Evolutionary conservation across 2,113 vertebrate species (phyloP).

Genomic region (Prochilodus magdalenae): DNA sequence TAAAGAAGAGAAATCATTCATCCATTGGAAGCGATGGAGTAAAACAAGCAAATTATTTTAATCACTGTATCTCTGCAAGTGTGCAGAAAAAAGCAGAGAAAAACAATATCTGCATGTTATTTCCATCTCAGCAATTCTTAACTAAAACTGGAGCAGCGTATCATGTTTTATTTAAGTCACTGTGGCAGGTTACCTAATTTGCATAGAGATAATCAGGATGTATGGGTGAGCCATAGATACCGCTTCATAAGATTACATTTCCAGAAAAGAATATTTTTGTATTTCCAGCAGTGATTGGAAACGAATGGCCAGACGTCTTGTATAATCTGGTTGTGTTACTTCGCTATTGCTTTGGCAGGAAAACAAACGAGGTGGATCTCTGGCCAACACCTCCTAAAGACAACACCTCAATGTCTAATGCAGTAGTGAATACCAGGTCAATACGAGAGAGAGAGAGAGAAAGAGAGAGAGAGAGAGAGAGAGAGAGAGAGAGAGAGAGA

Average conservation of each 20-base stretch:
- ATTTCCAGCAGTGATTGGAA: not conserved
- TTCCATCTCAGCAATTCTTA: not conserved
- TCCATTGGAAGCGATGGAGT: not conserved
- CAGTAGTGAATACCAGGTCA: not conserved
- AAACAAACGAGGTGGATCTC: constrained; percentile 12
- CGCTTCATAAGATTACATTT: not conserved
- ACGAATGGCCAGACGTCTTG: not conserved
- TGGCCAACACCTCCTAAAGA: constrained; percentile 2
- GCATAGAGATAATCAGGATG: not conserved
- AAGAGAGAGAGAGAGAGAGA: constrained; percentile 1
- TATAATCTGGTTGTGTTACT: not conserved
- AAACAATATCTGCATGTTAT: not conserved
- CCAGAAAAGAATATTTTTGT: not conserved
- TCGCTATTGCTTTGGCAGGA: not conserved
- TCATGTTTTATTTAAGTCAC: not conserved
- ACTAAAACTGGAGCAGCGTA: not conserved
- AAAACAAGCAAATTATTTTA: not conserved
- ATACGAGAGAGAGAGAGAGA: not conserved
- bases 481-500: not conserved
- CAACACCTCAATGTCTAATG: constrained; percentile 25
- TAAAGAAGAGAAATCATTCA: not conserved
- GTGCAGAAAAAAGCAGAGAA: not conserved
- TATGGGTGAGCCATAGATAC: not conserved
- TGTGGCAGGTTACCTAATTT: not conserved
- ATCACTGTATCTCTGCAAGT: not conserved